Evolutionary conservation across 1,140 invertebrate genomes (phyloP).

Genomic region (Rhyacophila brunnea): DNA sequence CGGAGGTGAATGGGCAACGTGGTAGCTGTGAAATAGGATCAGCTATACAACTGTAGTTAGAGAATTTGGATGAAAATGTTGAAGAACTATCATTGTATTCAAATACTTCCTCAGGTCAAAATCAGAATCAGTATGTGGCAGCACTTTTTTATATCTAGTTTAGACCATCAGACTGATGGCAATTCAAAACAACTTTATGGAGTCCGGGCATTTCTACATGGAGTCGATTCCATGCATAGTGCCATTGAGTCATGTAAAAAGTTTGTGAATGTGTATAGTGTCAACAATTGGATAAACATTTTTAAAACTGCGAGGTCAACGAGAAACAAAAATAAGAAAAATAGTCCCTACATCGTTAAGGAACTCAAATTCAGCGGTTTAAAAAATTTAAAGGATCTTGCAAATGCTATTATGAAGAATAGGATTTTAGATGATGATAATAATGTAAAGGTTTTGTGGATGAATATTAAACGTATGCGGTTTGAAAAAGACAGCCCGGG

Average conservation of each 20-base stretch:
- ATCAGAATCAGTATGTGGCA: conserved; percentile 33
- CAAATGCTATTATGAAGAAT: too few relatives aligned
- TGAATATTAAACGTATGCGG: too few relatives aligned
- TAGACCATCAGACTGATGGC: conserved; percentile 2
- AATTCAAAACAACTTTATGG: conserved; percentile 41
- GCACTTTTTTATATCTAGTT: conserved; percentile 10
- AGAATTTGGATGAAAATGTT: conserved; percentile 20
- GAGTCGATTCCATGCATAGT: conserved; percentile 39
- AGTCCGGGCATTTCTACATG: conserved; percentile 42
- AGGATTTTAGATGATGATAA: too few relatives aligned
- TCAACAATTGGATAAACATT: not conserved
- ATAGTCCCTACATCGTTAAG: not conserved
- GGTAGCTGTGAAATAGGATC: conserved; percentile 32
- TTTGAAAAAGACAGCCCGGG: too few relatives aligned
- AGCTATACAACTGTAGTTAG: conserved; percentile 22
- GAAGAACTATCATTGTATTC: conserved; percentile 29
- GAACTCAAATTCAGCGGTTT: too few relatives aligned
- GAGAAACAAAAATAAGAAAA: not conserved
- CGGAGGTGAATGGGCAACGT: conserved; percentile 34
- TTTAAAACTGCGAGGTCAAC: not conserved
- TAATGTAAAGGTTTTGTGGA: too few relatives aligned
- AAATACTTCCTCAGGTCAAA: conserved; percentile 37
- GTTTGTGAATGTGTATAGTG: not conserved
- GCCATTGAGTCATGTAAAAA: conserved; percentile 34
- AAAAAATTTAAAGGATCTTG: too few relatives aligned